These are phyloP conservation scores for Peribatodes rhomboidaria DNA, from an alignment of 2,888 invertebrate species.

Conservation along the genomic window DNA sequence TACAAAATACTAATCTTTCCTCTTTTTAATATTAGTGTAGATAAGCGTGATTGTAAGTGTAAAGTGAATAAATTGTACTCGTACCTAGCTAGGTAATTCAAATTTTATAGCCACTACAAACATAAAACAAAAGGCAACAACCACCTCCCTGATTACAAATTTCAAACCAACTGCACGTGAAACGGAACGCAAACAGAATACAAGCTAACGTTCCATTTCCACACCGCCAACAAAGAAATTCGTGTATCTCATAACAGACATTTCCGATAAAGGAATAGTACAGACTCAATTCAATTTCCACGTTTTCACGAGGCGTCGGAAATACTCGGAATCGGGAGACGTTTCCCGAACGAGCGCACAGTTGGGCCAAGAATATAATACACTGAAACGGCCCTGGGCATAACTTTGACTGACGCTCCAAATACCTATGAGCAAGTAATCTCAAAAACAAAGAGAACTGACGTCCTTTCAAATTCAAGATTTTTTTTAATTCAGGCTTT, in stretches of 20 bases:
- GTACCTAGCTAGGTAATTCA: too few relatives aligned
- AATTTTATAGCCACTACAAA: too few relatives aligned
- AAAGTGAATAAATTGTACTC: too few relatives aligned
- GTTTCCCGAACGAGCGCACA: conserved; percentile 29
- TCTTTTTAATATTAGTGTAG: too few relatives aligned
- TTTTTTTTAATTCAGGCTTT: too few relatives aligned
- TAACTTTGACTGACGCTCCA: not conserved
- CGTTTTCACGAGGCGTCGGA: conserved; percentile 52
- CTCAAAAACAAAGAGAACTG: not conserved
- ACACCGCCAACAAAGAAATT: conserved; percentile 50
- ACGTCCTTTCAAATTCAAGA: not conserved
- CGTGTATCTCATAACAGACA: conserved; percentile 56
- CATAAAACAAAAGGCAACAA: too few relatives aligned
- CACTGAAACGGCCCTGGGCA: not conserved
- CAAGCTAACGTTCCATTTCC: conserved; percentile 39
- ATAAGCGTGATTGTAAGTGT: too few relatives aligned
- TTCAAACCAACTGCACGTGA: conserved; percentile 8
- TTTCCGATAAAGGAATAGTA: conserved; percentile 61
- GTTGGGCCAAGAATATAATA: not conserved
- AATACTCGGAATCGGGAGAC: conserved; percentile 36
- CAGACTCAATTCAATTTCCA: conserved; percentile 70
- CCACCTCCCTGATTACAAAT: conserved; percentile 2
- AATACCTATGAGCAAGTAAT: conserved; percentile 4
- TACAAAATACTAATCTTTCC: too few relatives aligned
- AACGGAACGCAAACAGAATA: conserved; percentile 23